Percentiles rank a stretch among this genome's conserved stretches.
phyloP scores from a whole-genome alignment of 1,140 invertebrate species.

The Ptiloglossa arizonensis region DNA sequence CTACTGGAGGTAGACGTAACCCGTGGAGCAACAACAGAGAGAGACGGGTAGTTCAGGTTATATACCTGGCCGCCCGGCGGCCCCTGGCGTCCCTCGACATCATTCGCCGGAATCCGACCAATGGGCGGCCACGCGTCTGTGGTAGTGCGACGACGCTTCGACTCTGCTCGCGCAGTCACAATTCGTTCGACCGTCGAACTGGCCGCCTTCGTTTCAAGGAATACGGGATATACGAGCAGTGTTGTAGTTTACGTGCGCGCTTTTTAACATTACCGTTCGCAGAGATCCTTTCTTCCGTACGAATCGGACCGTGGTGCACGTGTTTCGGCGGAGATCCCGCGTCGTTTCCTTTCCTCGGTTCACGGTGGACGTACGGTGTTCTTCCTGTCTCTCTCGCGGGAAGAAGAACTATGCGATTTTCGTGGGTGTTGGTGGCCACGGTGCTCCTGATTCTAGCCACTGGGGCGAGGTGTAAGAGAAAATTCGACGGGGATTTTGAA shows the following conservation, averaged over 20 bases:
- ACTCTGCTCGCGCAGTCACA: conserved; percentile 59
- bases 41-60: conserved; percentile 2
- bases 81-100: conserved; percentile 19
- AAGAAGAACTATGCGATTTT: conserved; percentile 74
- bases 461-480: conserved; percentile 82
- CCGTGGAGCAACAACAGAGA: conserved; percentile 11
- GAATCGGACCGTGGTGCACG: conserved; percentile 21
- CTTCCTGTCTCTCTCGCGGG: neutral
- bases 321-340: conserved; percentile 25
- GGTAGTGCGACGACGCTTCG: conserved; percentile 50
- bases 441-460: conserved; percentile 77
- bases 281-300: neutral
- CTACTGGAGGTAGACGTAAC: conserved; percentile 23
- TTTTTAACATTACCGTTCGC: conserved; percentile 18
- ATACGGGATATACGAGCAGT: conserved; percentile 10
- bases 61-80: conserved; percentile 27
- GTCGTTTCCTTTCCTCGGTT: conserved; percentile 26
- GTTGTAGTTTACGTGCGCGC: conserved; percentile 52
- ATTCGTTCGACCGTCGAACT: conserved; percentile 66
- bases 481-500: conserved; percentile 87
- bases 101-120: conserved; percentile 49
- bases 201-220: conserved; percentile 44
- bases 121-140: conserved; percentile 39
- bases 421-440: conserved; percentile 78
- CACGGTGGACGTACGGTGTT: conserved; percentile 45